phyloP scores from a whole-genome alignment of 1,140 invertebrate genomes.

The Carcinoscorpius rotundicauda region DNA sequence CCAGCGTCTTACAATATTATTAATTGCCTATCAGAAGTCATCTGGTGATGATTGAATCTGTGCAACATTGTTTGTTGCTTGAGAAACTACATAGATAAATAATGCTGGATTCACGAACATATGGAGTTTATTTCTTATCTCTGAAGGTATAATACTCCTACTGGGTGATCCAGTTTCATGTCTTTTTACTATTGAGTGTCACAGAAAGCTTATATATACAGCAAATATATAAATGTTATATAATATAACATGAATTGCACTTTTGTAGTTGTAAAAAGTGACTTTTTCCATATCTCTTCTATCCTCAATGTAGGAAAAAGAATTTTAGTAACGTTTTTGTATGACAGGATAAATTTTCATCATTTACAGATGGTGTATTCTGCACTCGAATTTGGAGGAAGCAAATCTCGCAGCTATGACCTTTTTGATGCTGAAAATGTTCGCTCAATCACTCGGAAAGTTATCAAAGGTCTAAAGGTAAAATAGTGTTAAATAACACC shows the following conservation, averaged over 20 bases:
- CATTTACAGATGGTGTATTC: conserved; percentile 48
- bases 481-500: not conserved
- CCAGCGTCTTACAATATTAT: too few relatives aligned
- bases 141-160: too few relatives aligned
- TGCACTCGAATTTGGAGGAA: conserved; percentile 66
- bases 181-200: too few relatives aligned
- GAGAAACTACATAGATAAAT: too few relatives aligned
- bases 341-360: conserved; percentile 3
- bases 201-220: too few relatives aligned
- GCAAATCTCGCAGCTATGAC: conserved; percentile 60
- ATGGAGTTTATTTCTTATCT: too few relatives aligned
- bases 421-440: conserved; percentile 63
- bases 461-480: conserved; percentile 79
- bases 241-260: not conserved
- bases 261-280: not conserved
- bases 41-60: too few relatives aligned
- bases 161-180: too few relatives aligned
- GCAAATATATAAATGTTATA: not conserved
- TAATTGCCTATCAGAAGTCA: too few relatives aligned
- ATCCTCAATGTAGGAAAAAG: not conserved
- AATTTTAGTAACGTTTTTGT: not conserved
- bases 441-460: conserved; percentile 70
- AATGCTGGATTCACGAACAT: too few relatives aligned
- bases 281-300: not conserved
- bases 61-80: too few relatives aligned